Evolutionary conservation across 2,113 vertebrate species (phyloP).

Genomic region (Callorhinus ursinus): DNA sequence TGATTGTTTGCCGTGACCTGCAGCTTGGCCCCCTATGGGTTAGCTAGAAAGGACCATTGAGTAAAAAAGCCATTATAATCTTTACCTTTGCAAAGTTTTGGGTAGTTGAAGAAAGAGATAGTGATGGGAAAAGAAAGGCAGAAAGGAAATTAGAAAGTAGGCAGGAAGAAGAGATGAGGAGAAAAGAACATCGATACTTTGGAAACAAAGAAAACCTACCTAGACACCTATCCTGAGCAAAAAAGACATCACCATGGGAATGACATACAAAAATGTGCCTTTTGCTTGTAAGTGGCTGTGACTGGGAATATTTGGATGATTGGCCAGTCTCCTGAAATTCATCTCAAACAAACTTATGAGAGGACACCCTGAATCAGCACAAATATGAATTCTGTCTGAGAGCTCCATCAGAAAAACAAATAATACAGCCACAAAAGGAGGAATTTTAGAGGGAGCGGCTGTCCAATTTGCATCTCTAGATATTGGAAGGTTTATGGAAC

Average conservation of each 20-base stretch:
- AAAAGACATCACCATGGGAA: background rate
- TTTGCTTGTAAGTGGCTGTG: background rate
- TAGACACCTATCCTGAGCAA: background rate
- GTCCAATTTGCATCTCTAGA: background rate
- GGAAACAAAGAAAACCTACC: background rate
- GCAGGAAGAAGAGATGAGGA: background rate
- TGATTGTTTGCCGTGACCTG: background rate
- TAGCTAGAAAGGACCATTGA: background rate
- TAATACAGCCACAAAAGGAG: background rate
- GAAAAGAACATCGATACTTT: background rate
- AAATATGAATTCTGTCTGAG: background rate
- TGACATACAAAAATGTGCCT: background rate
- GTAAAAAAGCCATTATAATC: background rate
- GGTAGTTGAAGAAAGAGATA: background rate
- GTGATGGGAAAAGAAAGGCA: background rate
- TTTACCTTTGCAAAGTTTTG: background rate
- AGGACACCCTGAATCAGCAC: background rate
- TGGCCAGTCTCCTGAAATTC: background rate
- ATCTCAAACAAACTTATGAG: background rate
- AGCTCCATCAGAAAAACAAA: background rate
- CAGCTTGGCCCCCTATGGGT: background rate
- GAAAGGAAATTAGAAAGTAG: conserved; percentile 3
- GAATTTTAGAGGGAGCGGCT: background rate
- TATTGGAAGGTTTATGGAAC: background rate
- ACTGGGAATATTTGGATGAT: background rate